Evolutionary conservation across 2,888 invertebrate genomes (phyloP).

Genomic region (Bellardia pandia): DNA sequence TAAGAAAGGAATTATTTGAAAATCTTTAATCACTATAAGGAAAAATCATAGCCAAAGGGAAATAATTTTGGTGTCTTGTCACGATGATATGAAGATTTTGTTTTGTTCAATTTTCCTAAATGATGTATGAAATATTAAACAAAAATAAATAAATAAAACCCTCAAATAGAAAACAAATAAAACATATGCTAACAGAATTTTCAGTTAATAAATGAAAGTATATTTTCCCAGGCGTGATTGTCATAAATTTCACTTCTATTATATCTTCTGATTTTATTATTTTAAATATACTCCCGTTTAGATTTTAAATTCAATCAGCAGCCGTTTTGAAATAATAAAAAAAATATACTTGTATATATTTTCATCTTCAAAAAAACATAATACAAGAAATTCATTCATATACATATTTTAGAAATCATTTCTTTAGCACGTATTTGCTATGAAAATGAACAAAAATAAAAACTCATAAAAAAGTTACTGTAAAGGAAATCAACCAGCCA

Average conservation of each 20-base stretch:
- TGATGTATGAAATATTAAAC: slow-evolving; percentile 40
- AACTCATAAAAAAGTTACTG: slow-evolving; percentile 4
- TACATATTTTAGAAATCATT: slow-evolving; percentile 23
- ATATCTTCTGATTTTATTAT: slow-evolving; percentile 40
- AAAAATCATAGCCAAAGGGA: slow-evolving; percentile 24
- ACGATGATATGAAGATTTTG: slow-evolving; percentile 45
- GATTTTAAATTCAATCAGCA: slow-evolving; percentile 44
- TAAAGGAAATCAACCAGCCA: slow-evolving; percentile 50
- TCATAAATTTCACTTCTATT: slow-evolving; percentile 30
- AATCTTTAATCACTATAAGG: neutral
- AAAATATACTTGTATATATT: neutral
- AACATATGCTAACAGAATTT: slow-evolving; percentile 30
- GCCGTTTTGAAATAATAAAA: neutral
- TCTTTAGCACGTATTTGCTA: slow-evolving; percentile 55
- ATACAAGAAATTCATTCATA: slow-evolving; percentile 24
- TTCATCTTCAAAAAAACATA: neutral
- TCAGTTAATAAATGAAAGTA: slow-evolving; percentile 43
- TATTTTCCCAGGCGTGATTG: slow-evolving; percentile 42
- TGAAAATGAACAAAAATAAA: slow-evolving; percentile 6
- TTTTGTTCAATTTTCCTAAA: slow-evolving; percentile 25
- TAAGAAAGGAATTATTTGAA: neutral
- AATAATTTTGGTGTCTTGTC: slow-evolving; percentile 27
- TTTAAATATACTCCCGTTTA: slow-evolving; percentile 51
- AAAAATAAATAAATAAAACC: slow-evolving; percentile 25
- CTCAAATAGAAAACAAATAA: neutral